Base-by-base conservation (phyloP, 2,797 vertebrate genomes). In the Lerista edwardsae region DNA sequence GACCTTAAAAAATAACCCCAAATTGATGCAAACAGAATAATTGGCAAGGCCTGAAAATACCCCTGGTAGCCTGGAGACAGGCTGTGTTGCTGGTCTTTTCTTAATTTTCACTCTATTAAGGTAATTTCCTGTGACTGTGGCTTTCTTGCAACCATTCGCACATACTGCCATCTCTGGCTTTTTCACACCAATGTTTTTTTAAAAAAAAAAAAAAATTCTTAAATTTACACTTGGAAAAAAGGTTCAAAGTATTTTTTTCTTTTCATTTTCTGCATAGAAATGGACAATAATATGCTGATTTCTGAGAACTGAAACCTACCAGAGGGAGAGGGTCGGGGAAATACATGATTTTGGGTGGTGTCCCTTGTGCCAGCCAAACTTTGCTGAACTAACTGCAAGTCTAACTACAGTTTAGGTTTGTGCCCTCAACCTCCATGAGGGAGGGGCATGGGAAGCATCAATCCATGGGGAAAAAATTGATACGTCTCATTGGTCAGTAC, bases 71-170 rank as follows among this genome's bases (percentile, higher is more conserved):
- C 95, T 94, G 93, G 95, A 95, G 93, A 95, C 93, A 90, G 91
- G 51, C 84, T 88, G 71, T 31, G 21, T 91, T 94, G 90, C 87
- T 10, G 0, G 92, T 94, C 0, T 12, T 94, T 95, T 95, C 95
- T 95, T 96, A 96, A 96, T 96, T 96, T 96, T 96, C 95, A 96
- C 94, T 94, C 93, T 94, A 95, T 96, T 96, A 95, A 94, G 92
- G 93, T 94, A 95, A 96, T 95, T 96, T 96, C 95, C 95, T 95
- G 89, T 94, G 94, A 91, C 92, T 86, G 71, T 91, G 82, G 84
- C 64, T 83, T 91, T 39, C 88, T 51, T 1, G 90, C 47, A 83
- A 90, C 85, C 85, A 86, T 91, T 94, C 87, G 90, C 91, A 81
- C 85, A 84, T 3, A 27, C 80, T 89, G 85, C 85, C 82, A 86